phyloP scores from a whole-genome alignment of 1,140 invertebrate genomes.

The Drosophila athabasca region DNA sequence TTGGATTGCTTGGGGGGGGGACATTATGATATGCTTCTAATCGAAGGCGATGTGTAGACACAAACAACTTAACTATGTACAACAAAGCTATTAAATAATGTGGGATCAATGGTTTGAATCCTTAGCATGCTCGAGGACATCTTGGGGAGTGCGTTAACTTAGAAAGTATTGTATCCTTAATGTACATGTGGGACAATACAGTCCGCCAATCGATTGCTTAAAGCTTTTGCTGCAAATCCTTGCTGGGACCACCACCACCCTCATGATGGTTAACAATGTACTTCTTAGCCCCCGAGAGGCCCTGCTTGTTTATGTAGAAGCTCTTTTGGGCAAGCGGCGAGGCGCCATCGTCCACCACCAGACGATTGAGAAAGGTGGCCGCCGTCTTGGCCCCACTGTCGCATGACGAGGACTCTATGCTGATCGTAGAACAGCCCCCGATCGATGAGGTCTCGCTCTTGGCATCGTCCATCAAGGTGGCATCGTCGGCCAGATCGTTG shows the following conservation, averaged over 20 bases:
- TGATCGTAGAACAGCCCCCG: constrained; percentile 71
- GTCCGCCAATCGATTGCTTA: constrained; percentile 46
- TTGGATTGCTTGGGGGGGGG: background rate
- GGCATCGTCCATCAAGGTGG: constrained; percentile 79
- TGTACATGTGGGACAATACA: constrained; percentile 33
- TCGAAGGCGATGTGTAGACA: constrained; percentile 21
- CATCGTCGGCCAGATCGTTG: constrained; percentile 69
- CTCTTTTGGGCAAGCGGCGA: constrained; percentile 64
- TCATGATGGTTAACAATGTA: constrained; percentile 67
- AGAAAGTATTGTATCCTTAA: background rate
- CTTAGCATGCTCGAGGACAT: too few species aligned
- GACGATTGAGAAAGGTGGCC: constrained; percentile 66
- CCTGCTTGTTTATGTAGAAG: constrained; percentile 75
- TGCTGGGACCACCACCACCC: constrained; percentile 39
- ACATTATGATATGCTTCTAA: constrained; percentile 46
- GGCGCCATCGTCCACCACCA: constrained; percentile 62
- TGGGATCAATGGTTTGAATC: constrained; percentile 4
- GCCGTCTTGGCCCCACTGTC: constrained; percentile 68
- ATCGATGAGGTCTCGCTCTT: constrained; percentile 77
- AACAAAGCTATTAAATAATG: constrained; percentile 50
- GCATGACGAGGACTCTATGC: constrained; percentile 74
- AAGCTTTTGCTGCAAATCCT: constrained; percentile 73
- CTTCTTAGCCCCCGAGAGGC: constrained; percentile 69
- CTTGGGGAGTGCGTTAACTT: too few species aligned
- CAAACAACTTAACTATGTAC: constrained; percentile 70